Conservation (phyloP, 2,113 vertebrate species). For the Pao palembangensis region DNA sequence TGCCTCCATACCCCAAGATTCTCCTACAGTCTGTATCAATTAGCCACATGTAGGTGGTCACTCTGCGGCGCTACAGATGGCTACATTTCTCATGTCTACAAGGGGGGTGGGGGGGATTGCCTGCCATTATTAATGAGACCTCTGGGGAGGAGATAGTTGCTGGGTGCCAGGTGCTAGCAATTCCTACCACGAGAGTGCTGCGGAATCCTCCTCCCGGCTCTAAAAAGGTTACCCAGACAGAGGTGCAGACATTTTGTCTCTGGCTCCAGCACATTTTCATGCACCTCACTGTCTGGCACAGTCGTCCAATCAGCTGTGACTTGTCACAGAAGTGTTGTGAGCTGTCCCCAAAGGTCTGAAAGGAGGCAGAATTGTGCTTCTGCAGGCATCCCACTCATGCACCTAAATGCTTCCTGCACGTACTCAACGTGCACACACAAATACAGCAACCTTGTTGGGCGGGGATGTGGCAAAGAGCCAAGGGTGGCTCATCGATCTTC, state of each 20-base stretch:
- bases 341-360: neutral
- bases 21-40: slow-evolving; percentile 69
- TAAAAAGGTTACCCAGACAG: slow-evolving; percentile 48
- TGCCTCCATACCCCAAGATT: slow-evolving; percentile 53
- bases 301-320: neutral
- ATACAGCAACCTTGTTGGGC: slow-evolving; percentile 9
- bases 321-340: neutral
- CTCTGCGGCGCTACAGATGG: slow-evolving; percentile 66
- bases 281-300: slow-evolving; percentile 11
- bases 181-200: slow-evolving; percentile 46
- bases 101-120: slow-evolving; percentile 54
- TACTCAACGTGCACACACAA: neutral
- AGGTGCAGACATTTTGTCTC: neutral
- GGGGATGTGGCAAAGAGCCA: slow-evolving; percentile 16
- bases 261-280: slow-evolving; percentile 9
- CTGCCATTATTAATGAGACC: slow-evolving; percentile 64
- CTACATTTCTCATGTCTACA: slow-evolving; percentile 69
- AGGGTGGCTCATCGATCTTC: slow-evolving; percentile 56
- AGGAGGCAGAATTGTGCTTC: neutral
- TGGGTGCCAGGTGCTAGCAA: slow-evolving; percentile 48
- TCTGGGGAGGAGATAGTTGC: slow-evolving; percentile 50
- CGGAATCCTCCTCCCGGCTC: slow-evolving; percentile 25
- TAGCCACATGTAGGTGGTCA: slow-evolving; percentile 64
- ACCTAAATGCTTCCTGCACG: neutral
- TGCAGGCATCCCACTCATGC: neutral